These are phyloP conservation scores for Hycleus cichorii DNA, from an alignment of 1,140 invertebrate genomes.

Conservation along the genomic window DNA sequence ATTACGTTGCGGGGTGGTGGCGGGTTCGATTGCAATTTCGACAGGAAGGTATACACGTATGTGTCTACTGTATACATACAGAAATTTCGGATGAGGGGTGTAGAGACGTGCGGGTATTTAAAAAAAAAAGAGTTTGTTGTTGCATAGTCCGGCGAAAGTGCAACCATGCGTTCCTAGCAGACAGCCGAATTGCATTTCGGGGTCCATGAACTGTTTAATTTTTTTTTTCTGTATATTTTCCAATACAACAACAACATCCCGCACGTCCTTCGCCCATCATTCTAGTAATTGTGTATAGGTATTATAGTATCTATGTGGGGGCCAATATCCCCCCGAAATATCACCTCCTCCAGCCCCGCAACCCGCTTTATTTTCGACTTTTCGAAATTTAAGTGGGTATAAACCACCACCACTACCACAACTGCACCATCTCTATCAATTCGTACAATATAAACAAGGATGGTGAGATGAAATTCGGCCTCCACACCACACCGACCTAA, in stretches of 20 bases:
- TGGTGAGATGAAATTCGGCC: too few relatives aligned
- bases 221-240: too few relatives aligned
- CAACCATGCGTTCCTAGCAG: constrained; percentile 41
- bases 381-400: too few relatives aligned
- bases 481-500: constrained; percentile 17
- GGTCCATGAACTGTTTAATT: constrained; percentile 31
- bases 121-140: constrained; percentile 14
- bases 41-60: constrained; percentile 12
- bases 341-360: too few relatives aligned
- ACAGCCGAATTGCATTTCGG: constrained; percentile 39
- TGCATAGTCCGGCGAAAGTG: constrained; percentile 39
- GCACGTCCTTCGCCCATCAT: constrained; percentile 5
- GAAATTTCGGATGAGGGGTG: background rate
- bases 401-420: background rate
- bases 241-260: background rate
- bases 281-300: too few relatives aligned
- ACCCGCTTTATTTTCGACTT: too few relatives aligned
- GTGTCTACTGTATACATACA: background rate
- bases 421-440: background rate
- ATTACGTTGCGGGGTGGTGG: background rate
- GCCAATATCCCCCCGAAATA: too few relatives aligned
- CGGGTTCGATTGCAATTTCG: constrained; percentile 17
- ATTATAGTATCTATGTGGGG: too few relatives aligned
- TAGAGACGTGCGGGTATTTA: constrained; percentile 17
- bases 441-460: background rate